Conservation (phyloP, 2,888 invertebrate species). For the Azorinus chamasolen region DNA sequence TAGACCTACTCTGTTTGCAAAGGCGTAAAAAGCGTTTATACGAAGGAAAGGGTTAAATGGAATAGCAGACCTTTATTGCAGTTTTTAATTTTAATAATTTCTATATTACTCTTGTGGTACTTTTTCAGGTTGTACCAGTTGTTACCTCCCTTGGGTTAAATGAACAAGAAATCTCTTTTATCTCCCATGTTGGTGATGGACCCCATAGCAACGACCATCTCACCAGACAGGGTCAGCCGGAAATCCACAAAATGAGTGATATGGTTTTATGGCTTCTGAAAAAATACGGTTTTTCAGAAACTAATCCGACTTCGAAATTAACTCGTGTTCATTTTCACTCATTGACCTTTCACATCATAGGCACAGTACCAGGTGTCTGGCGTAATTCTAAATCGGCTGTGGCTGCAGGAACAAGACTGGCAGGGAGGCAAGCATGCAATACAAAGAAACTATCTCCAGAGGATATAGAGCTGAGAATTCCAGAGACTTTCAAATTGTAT, state of each 20-base stretch:
- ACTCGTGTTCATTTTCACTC: slow-evolving; percentile 87
- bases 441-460: slow-evolving; percentile 73
- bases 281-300: slow-evolving; percentile 84
- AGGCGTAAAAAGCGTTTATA: too few species aligned
- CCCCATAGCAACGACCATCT: slow-evolving; percentile 81
- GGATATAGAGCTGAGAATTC: slow-evolving; percentile 85
- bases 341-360: slow-evolving; percentile 87
- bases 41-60: too few species aligned
- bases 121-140: slow-evolving; percentile 82
- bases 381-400: slow-evolving; percentile 85
- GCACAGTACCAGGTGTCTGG: slow-evolving; percentile 84
- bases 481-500: slow-evolving; percentile 82
- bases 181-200: slow-evolving; percentile 85
- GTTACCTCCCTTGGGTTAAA: slow-evolving; percentile 86
- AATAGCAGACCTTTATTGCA: too few species aligned
- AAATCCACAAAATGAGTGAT: slow-evolving; percentile 87
- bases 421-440: slow-evolving; percentile 86
- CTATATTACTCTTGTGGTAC: background rate
- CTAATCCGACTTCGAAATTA: slow-evolving; percentile 82
- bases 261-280: slow-evolving; percentile 87
- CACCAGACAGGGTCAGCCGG: slow-evolving; percentile 79
- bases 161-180: slow-evolving; percentile 87
- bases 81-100: too few species aligned
- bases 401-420: slow-evolving; percentile 87
- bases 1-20: too few species aligned